phyloP scores from a whole-genome alignment of 1,140 invertebrate species.

The Polypedilum pembai region DNA sequence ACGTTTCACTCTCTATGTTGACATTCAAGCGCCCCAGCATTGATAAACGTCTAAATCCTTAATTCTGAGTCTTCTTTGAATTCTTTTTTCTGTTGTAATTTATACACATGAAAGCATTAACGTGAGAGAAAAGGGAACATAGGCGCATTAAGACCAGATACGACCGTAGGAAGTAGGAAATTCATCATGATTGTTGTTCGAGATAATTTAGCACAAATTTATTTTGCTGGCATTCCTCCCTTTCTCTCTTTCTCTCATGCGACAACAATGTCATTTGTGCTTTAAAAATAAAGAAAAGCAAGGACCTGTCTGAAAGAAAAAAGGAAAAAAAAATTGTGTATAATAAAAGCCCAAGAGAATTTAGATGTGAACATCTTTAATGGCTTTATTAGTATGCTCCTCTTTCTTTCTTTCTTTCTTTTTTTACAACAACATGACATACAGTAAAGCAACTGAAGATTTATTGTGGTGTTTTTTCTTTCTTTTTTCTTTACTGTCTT shows the following conservation, averaged over 20 bases:
- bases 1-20: background rate
- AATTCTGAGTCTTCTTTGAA: background rate
- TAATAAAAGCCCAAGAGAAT: background rate
- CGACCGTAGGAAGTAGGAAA: constrained; percentile 2
- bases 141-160: background rate
- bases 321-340: too few species aligned
- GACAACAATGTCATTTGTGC: background rate
- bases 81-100: background rate
- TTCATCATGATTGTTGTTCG: constrained; percentile 17
- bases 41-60: background rate
- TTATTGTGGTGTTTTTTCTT: too few species aligned
- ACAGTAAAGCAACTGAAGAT: too few species aligned
- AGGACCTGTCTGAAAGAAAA: background rate
- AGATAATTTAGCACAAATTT: constrained; percentile 19
- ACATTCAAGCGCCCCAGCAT: background rate
- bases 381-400: background rate
- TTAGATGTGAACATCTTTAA: constrained; percentile 10
- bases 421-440: background rate
- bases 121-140: background rate
- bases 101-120: constrained; percentile 10
- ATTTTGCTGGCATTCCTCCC: background rate
- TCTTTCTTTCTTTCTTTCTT: background rate
- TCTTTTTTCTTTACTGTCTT: too few species aligned
- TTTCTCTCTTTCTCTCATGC: background rate
- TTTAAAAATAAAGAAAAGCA: constrained; percentile 3